A percentile compares a stretch with the other conserved stretches of the same genome.
Conservation (phyloP, 1,140 invertebrate species). For the Odontomachus brunneus region DNA sequence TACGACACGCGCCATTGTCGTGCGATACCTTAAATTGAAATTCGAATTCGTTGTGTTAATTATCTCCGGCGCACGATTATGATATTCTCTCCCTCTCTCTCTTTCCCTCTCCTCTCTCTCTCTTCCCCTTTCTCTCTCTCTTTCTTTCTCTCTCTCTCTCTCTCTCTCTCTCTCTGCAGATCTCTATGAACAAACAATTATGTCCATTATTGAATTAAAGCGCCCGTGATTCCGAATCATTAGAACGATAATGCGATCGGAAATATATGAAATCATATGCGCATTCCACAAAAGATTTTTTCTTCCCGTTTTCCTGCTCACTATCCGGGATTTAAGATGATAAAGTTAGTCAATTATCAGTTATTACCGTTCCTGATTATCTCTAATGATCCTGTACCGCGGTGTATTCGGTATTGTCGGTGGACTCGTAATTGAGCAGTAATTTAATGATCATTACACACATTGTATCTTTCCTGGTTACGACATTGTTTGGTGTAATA, state of each 20-base stretch:
- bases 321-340: background rate
- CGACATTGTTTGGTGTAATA: slow-evolving; percentile 8
- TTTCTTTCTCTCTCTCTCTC: too few relatives aligned
- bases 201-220: slow-evolving; percentile 16
- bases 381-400: background rate
- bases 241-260: slow-evolving; percentile 32
- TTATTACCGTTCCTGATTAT: slow-evolving; percentile 33
- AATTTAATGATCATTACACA: slow-evolving; percentile 14
- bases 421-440: slow-evolving; percentile 34
- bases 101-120: too few relatives aligned
- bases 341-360: slow-evolving; percentile 23
- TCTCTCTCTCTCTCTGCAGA: too few relatives aligned
- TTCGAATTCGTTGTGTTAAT: slow-evolving; percentile 28
- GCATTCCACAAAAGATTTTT: background rate
- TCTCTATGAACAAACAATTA: slow-evolving; percentile 41
- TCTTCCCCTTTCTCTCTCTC: too few relatives aligned
- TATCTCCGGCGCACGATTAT: slow-evolving; percentile 21
- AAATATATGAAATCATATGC: slow-evolving; percentile 32
- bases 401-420: slow-evolving; percentile 13
- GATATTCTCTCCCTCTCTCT: too few relatives aligned
- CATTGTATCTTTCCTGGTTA: slow-evolving; percentile 31
- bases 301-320: background rate
- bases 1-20: background rate
- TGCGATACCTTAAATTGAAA: slow-evolving; percentile 17
- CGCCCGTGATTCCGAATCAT: slow-evolving; percentile 26